Percentiles rank a stretch among this genome's conserved stretches.
Evolutionary conservation across 1,140 invertebrate genomes (phyloP).

Genomic region (Piezodorus guildinii): DNA sequence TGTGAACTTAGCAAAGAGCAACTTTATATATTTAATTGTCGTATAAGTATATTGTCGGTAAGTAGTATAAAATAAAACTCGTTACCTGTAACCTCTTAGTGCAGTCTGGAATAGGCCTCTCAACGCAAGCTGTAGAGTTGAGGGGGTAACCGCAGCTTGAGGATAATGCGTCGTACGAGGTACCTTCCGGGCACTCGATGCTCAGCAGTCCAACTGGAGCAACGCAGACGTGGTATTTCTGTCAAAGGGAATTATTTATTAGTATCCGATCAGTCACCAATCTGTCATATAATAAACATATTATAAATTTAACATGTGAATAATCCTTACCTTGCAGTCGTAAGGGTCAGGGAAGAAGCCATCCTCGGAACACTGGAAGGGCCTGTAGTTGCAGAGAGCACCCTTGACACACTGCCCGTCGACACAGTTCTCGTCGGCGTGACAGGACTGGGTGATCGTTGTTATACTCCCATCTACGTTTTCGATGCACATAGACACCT

Average conservation of each 20-base stretch:
- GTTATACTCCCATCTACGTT: not conserved
- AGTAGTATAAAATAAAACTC: no score
- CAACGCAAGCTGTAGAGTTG: not conserved
- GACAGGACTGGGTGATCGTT: not conserved
- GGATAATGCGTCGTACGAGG: not conserved
- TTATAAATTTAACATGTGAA: not conserved
- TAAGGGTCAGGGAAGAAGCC: slow-evolving; percentile 13
- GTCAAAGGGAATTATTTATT: not conserved
- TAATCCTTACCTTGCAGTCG: slow-evolving; percentile 14
- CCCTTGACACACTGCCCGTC: slow-evolving; percentile 1
- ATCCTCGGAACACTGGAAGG: not conserved
- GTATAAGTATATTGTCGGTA: no score
- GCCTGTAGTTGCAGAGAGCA: slow-evolving; percentile 5
- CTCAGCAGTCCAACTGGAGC: not conserved
- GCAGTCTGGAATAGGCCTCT: not conserved
- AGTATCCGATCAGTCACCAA: no score
- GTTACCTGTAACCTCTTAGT: not conserved
- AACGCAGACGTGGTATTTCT: not conserved
- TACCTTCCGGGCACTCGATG: not conserved
- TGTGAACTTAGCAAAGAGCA: no score
- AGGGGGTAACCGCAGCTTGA: not conserved
- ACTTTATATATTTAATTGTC: no score
- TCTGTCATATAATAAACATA: not conserved
- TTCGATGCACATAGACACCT: not conserved
- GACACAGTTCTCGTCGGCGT: not conserved